Conservation (phyloP, 2,888 invertebrate genomes). For the Embidobia sp. region DNA sequence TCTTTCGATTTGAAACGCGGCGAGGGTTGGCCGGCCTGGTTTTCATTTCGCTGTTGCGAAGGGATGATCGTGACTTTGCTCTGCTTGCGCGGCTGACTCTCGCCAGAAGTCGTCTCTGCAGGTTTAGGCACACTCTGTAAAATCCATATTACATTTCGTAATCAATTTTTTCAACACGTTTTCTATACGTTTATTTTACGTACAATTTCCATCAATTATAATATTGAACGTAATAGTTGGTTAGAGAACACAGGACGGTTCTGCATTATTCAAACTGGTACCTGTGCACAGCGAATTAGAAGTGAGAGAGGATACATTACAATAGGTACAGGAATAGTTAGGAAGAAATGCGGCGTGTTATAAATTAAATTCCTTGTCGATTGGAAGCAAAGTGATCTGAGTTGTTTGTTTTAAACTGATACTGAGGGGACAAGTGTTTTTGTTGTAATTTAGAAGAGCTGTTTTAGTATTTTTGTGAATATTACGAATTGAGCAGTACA, state of each 20-base stretch:
- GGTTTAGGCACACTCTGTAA: slow-evolving; percentile 78
- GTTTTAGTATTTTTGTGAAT: too few relatives aligned
- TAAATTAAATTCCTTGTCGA: slow-evolving; percentile 35
- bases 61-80: slow-evolving; percentile 82
- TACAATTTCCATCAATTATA: too few relatives aligned
- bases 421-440: too few relatives aligned
- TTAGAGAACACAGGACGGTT: too few relatives aligned
- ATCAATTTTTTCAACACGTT: too few relatives aligned
- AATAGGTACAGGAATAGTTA: slow-evolving; percentile 47
- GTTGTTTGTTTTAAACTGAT: too few relatives aligned
- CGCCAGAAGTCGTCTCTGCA: slow-evolving; percentile 68
- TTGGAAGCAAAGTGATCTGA: too few relatives aligned
- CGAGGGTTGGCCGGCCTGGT: slow-evolving; percentile 71
- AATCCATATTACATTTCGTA: slow-evolving; percentile 39
- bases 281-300: too few relatives aligned
- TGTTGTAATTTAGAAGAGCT: too few relatives aligned
- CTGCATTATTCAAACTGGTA: too few relatives aligned
- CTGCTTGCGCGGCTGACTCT: slow-evolving; percentile 76
- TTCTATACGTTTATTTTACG: too few relatives aligned
- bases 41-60: slow-evolving; percentile 77
- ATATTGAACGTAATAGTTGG: not conserved
- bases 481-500: too few relatives aligned
- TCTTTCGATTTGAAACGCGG: slow-evolving; percentile 73
- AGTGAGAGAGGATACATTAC: slow-evolving; percentile 11
- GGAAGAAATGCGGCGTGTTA: slow-evolving; percentile 32